phyloP scores from a whole-genome alignment of 2,797 vertebrate genomes.

The Alauda arvensis region DNA sequence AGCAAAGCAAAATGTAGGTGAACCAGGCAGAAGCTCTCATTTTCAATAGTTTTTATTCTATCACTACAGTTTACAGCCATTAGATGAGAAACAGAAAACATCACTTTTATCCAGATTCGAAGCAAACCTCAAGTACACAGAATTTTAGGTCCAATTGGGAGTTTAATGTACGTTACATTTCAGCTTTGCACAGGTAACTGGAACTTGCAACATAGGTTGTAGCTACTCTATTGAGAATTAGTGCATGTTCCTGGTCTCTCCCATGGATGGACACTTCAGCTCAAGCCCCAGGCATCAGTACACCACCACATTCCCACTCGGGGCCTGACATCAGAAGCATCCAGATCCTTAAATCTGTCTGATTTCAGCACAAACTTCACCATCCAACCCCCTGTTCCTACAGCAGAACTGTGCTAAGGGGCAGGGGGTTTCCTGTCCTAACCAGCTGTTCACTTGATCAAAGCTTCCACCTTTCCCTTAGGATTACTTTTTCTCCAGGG shows the following conservation, averaged over 20 bases:
- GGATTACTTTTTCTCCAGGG: background rate
- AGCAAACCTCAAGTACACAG: constrained; percentile 73
- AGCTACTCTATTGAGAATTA: constrained; percentile 40
- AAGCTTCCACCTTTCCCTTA: background rate
- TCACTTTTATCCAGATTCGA: constrained; percentile 76
- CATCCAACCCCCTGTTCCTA: background rate
- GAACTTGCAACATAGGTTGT: constrained; percentile 45
- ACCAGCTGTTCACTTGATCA: background rate
- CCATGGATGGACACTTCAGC: background rate
- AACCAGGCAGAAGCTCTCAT: constrained; percentile 79
- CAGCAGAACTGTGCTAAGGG: background rate
- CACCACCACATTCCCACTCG: background rate
- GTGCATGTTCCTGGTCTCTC: constrained; percentile 34
- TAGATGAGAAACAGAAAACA: constrained; percentile 87
- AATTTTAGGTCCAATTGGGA: constrained; percentile 49
- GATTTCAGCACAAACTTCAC: background rate
- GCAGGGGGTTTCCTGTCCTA: background rate
- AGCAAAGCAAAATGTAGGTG: constrained; percentile 72
- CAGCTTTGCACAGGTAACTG: constrained; percentile 54
- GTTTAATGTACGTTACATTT: constrained; percentile 54
- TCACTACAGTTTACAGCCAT: constrained; percentile 92
- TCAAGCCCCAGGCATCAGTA: background rate
- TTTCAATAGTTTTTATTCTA: constrained; percentile 88
- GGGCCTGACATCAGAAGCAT: background rate
- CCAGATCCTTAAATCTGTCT: background rate